Evolutionary conservation across 2,797 vertebrate genomes (phyloP).

Genomic region (Morelia viridis): DNA sequence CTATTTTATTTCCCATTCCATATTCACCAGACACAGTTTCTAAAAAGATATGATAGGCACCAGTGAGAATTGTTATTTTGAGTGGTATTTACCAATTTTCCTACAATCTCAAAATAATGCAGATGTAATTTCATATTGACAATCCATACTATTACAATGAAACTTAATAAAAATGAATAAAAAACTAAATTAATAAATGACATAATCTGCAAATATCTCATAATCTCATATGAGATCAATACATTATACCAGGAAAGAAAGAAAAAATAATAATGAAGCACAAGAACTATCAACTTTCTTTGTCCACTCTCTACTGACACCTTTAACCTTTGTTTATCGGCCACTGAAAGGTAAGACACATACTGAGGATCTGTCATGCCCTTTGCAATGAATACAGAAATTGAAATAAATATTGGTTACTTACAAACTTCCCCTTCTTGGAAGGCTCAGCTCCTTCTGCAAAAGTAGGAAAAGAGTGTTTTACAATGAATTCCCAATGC

Average conservation of each 20-base stretch:
- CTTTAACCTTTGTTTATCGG: constrained; percentile 39
- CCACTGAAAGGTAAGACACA: constrained; percentile 23
- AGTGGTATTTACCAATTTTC: neutral
- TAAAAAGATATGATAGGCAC: neutral
- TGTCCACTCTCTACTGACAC: constrained; percentile 17
- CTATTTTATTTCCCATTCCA: neutral
- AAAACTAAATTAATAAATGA: neutral
- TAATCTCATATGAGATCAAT: neutral
- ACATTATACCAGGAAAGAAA: constrained; percentile 19
- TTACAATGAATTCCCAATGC: neutral
- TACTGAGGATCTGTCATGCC: constrained; percentile 39
- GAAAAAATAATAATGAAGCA: neutral
- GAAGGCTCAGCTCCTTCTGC: constrained; percentile 98
- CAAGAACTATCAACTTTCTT: constrained; percentile 34
- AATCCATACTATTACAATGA: constrained; percentile 32
- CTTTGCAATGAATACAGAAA: constrained; percentile 16
- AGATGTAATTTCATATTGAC: constrained; percentile 3
- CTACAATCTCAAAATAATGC: neutral
- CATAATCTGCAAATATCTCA: constrained; percentile 27
- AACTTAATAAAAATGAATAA: constrained; percentile 29
- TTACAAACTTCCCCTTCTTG: constrained; percentile 98
- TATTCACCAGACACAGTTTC: neutral
- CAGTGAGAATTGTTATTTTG: neutral
- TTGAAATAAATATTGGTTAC: constrained; percentile 74
- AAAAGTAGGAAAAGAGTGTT: constrained; percentile 66